A percentile compares a stretch with the other conserved stretches of the same genome.
These are phyloP conservation scores for Enteromius anoplus DNA, from an alignment of 2,797 vertebrate species.

Conservation along the genomic window DNA sequence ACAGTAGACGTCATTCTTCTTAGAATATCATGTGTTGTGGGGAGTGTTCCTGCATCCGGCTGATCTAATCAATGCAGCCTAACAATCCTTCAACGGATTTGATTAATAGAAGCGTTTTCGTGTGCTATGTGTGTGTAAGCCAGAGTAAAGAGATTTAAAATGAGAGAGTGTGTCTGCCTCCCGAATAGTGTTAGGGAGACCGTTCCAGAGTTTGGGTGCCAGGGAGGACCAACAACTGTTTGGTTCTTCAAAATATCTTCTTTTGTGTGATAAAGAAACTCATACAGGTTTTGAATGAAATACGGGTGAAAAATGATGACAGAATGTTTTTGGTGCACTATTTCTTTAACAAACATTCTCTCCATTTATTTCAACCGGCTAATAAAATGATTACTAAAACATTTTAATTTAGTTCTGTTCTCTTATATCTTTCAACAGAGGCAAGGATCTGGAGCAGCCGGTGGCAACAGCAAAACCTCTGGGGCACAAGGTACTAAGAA, in stretches of 20 bases:
- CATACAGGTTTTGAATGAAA: neutral
- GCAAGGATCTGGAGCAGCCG: constrained; percentile 88
- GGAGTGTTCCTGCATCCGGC: no score
- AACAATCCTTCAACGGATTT: no score
- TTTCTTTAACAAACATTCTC: neutral
- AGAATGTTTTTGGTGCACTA: neutral
- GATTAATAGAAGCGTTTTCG: no score
- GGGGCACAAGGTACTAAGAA: constrained; percentile 85
- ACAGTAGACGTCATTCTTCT: no score
- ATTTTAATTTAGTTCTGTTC: constrained; percentile 33
- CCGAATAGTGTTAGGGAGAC: no score
- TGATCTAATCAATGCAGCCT: no score
- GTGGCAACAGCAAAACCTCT: constrained; percentile 89
- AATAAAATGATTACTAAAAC: neutral
- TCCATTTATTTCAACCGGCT: neutral
- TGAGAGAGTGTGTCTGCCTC: no score
- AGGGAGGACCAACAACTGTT: neutral
- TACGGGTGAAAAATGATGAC: neutral
- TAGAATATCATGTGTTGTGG: no score
- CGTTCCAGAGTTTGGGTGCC: no score
- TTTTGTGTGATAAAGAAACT: neutral
- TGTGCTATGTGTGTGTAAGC: no score
- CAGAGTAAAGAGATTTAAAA: no score
- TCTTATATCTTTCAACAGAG: constrained; percentile 76
- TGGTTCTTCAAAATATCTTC: neutral